Percentiles rank a stretch among this genome's conserved stretches.
These are phyloP conservation scores for Astreopora myriophthalma DNA, from an alignment of 64 coral and sea anemone species.

Conservation along the genomic window DNA sequence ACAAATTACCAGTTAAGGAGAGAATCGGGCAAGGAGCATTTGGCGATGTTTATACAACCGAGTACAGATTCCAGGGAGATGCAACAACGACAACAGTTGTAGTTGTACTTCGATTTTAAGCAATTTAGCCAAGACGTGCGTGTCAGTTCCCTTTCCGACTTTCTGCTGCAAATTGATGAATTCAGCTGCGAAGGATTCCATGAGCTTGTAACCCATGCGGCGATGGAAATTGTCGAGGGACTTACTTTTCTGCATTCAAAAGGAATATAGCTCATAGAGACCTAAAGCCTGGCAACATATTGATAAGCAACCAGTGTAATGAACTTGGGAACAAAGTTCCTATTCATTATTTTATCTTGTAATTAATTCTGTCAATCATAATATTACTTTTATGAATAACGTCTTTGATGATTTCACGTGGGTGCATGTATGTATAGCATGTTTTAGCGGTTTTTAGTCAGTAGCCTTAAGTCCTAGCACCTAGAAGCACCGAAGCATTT, in stretches of 20 bases:
- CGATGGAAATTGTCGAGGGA: not conserved
- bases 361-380: too few relatives aligned
- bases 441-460: too few relatives aligned
- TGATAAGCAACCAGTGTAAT: slow-evolving; percentile 12
- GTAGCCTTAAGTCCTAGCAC: too few relatives aligned
- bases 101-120: not conserved
- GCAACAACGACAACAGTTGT: not conserved
- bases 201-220: not conserved
- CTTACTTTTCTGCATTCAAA: not conserved
- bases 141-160: not conserved
- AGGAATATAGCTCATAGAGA: not conserved
- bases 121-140: not conserved
- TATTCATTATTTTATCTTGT: too few relatives aligned
- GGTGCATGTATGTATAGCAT: too few relatives aligned
- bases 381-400: too few relatives aligned
- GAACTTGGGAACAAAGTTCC: too few relatives aligned
- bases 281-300: not conserved
- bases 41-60: not conserved
- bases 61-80: not conserved
- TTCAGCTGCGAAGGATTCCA: not conserved
- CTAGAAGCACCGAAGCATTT: too few relatives aligned
- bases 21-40: not conserved
- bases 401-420: too few relatives aligned
- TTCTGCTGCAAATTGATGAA: slow-evolving; percentile 1
- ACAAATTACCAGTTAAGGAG: not conserved